Conservation (phyloP, 2,888 invertebrate species). For the Luperina testacea region DNA sequence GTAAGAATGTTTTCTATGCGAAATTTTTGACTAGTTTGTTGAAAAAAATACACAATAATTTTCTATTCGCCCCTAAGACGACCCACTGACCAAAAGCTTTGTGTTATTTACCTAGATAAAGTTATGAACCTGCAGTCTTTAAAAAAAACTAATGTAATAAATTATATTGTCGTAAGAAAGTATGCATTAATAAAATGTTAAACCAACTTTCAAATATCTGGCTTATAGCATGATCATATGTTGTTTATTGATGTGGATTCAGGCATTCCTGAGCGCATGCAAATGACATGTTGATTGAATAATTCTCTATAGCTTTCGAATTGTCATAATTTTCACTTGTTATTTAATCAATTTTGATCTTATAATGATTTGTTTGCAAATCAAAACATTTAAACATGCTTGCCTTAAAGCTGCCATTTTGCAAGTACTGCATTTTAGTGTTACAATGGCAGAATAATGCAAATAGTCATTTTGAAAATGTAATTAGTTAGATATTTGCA, state of each 20-base stretch:
- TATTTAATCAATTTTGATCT: not conserved
- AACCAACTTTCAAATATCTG: not conserved
- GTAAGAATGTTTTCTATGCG: slow-evolving; percentile 52
- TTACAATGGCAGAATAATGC: not conserved
- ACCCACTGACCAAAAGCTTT: not conserved
- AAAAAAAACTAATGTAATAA: too few relatives aligned
- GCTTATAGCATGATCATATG: not conserved
- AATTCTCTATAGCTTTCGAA: not conserved
- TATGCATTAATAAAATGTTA: not conserved
- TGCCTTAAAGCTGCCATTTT: not conserved
- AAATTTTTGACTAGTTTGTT: not conserved
- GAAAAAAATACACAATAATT: not conserved
- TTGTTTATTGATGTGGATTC: not conserved
- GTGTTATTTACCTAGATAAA: too few relatives aligned
- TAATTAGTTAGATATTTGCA: not conserved
- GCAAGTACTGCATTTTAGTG: not conserved
- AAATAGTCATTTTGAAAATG: not conserved
- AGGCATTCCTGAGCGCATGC: not conserved
- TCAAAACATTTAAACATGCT: not conserved
- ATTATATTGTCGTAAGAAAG: not conserved
- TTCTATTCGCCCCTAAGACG: not conserved
- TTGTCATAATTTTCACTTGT: not conserved
- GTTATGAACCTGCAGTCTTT: not conserved
- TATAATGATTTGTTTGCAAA: not conserved
- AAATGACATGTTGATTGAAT: not conserved